Conservation (phyloP, 1,140 invertebrate species). For the Brachionus paranguensis region DNA sequence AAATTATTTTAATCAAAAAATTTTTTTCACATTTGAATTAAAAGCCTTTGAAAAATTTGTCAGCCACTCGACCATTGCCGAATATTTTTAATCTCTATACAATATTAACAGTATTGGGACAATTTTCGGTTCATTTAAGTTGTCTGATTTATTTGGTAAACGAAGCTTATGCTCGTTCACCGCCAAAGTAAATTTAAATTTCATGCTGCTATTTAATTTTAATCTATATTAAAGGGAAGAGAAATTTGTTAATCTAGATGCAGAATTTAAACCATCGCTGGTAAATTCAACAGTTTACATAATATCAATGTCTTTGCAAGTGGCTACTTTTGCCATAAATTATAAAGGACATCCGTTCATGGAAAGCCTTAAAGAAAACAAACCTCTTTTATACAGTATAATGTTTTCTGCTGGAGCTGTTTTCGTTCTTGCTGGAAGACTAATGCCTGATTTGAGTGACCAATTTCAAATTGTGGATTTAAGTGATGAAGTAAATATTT, state of each 20-base stretch:
- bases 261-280: constrained; percentile 82
- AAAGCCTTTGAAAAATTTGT: constrained; percentile 83
- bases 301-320: constrained; percentile 90
- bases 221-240: constrained; percentile 43
- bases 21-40: constrained; percentile 46
- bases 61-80: constrained; percentile 84
- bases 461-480: constrained; percentile 74
- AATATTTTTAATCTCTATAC: constrained; percentile 99
- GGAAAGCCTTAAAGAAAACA: constrained; percentile 88
- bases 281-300: constrained; percentile 97
- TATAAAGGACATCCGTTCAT: constrained; percentile 98
- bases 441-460: constrained; percentile 69
- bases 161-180: constrained; percentile 46
- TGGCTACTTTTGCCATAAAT: constrained; percentile 96
- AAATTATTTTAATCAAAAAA: not conserved
- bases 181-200: constrained; percentile 17
- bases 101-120: constrained; percentile 82
- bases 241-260: constrained; percentile 67
- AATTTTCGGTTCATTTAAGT: constrained; percentile 90
- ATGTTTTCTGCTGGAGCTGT: constrained; percentile 67
- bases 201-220: not conserved
- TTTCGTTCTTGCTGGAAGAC: constrained; percentile 68
- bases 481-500: constrained; percentile 40
- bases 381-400: constrained; percentile 81
- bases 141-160: constrained; percentile 80